A percentile compares a stretch with the other conserved stretches of the same genome.
phyloP scores from a whole-genome alignment of 2,888 invertebrate genomes.

The Conops quadrifasciatus region DNA sequence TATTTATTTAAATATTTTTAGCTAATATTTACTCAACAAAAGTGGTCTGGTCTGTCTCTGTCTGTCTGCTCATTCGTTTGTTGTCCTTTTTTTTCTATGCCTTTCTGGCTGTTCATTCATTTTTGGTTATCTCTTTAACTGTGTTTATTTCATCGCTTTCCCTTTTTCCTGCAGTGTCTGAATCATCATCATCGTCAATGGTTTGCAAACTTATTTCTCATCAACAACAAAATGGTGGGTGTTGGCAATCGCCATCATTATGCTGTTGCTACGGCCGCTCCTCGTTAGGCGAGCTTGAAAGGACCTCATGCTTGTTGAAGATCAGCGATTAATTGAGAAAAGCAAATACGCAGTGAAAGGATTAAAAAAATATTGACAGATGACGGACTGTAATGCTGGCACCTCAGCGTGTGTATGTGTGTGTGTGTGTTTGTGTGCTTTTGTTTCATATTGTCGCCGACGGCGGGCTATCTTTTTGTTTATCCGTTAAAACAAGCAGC shows the following conservation, averaged over 20 bases:
- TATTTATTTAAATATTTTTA: too few relatives aligned
- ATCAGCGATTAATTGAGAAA: slow-evolving; percentile 28
- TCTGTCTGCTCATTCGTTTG: too few relatives aligned
- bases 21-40: too few relatives aligned
- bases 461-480: slow-evolving; percentile 3
- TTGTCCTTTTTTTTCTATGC: too few relatives aligned
- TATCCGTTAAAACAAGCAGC: slow-evolving; percentile 34
- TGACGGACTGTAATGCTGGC: background rate
- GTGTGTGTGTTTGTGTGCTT: background rate
- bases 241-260: background rate
- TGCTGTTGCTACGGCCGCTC: background rate
- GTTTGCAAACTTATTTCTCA: too few relatives aligned
- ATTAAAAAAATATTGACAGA: slow-evolving; percentile 8
- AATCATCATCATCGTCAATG: too few relatives aligned
- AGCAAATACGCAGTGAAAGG: slow-evolving; percentile 28
- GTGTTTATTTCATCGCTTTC: too few relatives aligned
- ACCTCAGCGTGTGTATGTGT: background rate
- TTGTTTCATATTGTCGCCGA: background rate
- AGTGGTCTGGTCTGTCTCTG: too few relatives aligned
- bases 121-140: too few relatives aligned
- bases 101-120: too few relatives aligned
- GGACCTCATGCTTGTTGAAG: slow-evolving; percentile 5
- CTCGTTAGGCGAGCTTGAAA: background rate
- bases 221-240: background rate
- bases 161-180: too few relatives aligned